phyloP scores from a whole-genome alignment of 2,113 vertebrate genomes.

The Chelonoidis abingdonii region DNA sequence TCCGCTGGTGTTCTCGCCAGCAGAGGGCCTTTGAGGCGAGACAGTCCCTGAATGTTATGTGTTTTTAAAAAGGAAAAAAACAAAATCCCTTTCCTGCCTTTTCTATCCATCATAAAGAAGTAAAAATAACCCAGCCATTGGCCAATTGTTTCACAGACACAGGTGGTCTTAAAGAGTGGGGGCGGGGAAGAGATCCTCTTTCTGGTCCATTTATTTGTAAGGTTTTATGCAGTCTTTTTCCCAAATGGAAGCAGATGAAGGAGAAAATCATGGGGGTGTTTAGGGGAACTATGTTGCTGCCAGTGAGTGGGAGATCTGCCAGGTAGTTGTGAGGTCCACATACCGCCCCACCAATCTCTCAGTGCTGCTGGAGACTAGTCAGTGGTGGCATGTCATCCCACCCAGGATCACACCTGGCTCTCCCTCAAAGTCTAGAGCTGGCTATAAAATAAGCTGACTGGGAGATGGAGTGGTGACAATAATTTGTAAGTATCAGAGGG shows the following conservation, averaged over 20 bases:
- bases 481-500: background rate
- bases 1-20: background rate
- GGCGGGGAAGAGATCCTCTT: background rate
- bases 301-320: background rate
- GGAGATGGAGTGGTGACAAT: background rate
- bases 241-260: background rate
- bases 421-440: background rate
- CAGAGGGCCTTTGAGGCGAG: background rate
- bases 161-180: background rate
- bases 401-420: fast-evolving
- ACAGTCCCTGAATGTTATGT: background rate
- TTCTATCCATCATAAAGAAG: background rate
- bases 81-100: background rate
- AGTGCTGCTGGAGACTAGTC: background rate
- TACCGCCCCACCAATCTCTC: background rate
- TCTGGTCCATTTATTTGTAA: background rate
- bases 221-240: background rate
- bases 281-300: background rate
- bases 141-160: background rate
- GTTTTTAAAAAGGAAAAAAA: background rate
- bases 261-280: background rate
- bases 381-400: fast-evolving
- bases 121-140: background rate
- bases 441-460: background rate
- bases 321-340: background rate